Base-by-base conservation (phyloP, 2,113 vertebrate species). In the Riparia riparia region DNA sequence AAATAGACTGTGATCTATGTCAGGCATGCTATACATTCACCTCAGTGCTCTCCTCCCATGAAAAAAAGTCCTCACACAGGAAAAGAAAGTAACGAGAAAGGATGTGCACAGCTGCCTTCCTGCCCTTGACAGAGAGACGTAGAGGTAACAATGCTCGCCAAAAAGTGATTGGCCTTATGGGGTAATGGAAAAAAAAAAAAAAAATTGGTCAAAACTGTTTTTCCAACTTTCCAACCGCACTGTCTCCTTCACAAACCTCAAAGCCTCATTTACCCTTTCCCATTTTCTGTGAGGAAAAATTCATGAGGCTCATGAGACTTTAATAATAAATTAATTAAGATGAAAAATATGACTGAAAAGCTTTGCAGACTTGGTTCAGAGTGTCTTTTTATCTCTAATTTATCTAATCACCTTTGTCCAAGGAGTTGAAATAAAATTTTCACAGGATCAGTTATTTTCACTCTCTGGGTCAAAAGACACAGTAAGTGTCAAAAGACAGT, bases 251-350 rank as follows among this genome's bases (percentile, higher is more conserved):
- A 49, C 9, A 54, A 72, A 74, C 45, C 72, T 89, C 50, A 69
- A 90, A 95, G 39, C 8, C 28, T 78, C 60, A 53, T 89, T 89
- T 81, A 78, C 12, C 3, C 32, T 69, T 82, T 89, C 37, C 53
- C 17, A 22, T 72, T 81, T 64, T 28, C 31, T 22, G 24, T 31
- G 32, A 63, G 32, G 57, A 57, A 82, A 95, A 89, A 65, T 14
- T 79, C 22, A 65, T 45, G 57, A 94, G 45, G 32, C 39, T 82
- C 4, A 1, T 72, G 63, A 61, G 66, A 85, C 49, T 65, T 66
- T 32, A 87, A 65, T 50, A 73, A 22, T 41, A 69, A 86, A 31
- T 53, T 91, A 82, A 91, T 93, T 87, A 94, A 42, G 44, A 89
- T 74, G 44, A 65, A 84, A 95, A 81, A 49, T 28, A 78, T 56